Conservation (phyloP, 1,140 invertebrate genomes). For the Tetramorium parvispinum region DNA sequence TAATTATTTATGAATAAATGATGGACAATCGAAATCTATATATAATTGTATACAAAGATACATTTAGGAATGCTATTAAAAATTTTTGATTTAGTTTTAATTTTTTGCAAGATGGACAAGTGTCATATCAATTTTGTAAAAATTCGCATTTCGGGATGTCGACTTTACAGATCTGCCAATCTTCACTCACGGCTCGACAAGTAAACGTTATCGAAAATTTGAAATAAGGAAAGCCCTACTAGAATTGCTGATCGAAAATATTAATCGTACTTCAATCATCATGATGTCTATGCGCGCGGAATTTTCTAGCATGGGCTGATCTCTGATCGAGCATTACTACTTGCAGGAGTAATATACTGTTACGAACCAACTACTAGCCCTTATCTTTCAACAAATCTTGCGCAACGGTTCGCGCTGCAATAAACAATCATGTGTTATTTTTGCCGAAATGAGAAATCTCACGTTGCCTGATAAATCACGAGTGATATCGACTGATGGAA, state of each 20-base stretch:
- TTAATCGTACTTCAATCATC: background rate
- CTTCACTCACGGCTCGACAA: background rate
- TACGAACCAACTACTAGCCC: background rate
- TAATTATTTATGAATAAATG: too few relatives aligned
- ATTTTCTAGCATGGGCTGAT: constrained; percentile 23
- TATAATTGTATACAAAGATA: too few relatives aligned
- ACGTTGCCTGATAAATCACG: background rate
- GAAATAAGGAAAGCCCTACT: background rate
- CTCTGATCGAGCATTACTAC: constrained; percentile 24
- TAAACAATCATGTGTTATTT: constrained; percentile 14
- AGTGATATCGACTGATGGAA: background rate
- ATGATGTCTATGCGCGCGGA: background rate
- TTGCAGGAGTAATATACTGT: background rate
- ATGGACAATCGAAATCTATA: too few relatives aligned
- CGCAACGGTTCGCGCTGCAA: background rate
- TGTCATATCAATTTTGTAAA: too few relatives aligned
- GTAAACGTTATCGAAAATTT: background rate
- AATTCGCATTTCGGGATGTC: too few relatives aligned
- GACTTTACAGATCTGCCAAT: background rate
- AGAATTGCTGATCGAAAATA: background rate
- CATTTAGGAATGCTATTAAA: too few relatives aligned
- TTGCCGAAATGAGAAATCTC: background rate
- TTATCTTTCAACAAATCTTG: constrained; percentile 3
- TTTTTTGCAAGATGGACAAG: too few relatives aligned
- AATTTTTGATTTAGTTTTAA: too few relatives aligned